phyloP scores from a whole-genome alignment of 2,797 vertebrate species.

The Aulostomus chinensis region DNA sequence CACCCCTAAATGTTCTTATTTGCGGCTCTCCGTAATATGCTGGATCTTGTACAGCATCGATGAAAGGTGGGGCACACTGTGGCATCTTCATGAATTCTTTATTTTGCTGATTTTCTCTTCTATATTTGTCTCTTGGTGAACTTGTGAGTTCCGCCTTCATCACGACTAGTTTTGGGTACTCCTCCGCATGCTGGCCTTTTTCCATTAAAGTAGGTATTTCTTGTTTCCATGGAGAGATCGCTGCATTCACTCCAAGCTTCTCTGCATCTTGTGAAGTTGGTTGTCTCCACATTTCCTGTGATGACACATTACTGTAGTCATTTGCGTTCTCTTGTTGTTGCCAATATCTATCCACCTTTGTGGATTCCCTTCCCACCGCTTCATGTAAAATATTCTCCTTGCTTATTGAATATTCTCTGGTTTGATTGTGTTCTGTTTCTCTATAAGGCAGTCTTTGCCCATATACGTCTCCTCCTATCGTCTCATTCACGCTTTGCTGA shows the following conservation, averaged over 20 bases:
- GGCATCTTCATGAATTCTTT: slow-evolving; percentile 42
- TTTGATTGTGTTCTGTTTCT: slow-evolving; percentile 48
- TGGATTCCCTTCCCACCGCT: slow-evolving; percentile 52
- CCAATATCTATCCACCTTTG: slow-evolving; percentile 56
- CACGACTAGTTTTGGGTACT: slow-evolving; percentile 34
- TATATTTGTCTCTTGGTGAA: slow-evolving; percentile 40
- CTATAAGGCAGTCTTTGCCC: slow-evolving; percentile 29
- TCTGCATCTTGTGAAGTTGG: slow-evolving; percentile 47
- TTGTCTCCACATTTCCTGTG: slow-evolving; percentile 57
- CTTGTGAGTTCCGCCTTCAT: slow-evolving; percentile 45
- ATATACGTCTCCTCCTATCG: slow-evolving; percentile 33
- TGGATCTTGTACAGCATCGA: slow-evolving; percentile 16
- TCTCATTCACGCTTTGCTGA: slow-evolving; percentile 52
- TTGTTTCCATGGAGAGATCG: slow-evolving; percentile 56
- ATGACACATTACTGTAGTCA: slow-evolving; percentile 54
- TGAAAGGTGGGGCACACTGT: slow-evolving; percentile 21
- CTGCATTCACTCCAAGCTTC: slow-evolving; percentile 32
- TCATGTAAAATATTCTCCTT: slow-evolving; percentile 53
- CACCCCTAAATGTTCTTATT: slow-evolving; percentile 20
- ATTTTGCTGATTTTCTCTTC: slow-evolving; percentile 40
- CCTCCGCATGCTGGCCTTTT: slow-evolving; percentile 55
- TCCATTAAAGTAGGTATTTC: slow-evolving; percentile 59
- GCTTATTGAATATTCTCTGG: slow-evolving; percentile 49
- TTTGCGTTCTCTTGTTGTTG: slow-evolving; percentile 59
- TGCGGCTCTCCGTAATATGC: slow-evolving; percentile 34